phyloP scores from a whole-genome alignment of 2,113 vertebrate species.

The Sebastes fasciatus region DNA sequence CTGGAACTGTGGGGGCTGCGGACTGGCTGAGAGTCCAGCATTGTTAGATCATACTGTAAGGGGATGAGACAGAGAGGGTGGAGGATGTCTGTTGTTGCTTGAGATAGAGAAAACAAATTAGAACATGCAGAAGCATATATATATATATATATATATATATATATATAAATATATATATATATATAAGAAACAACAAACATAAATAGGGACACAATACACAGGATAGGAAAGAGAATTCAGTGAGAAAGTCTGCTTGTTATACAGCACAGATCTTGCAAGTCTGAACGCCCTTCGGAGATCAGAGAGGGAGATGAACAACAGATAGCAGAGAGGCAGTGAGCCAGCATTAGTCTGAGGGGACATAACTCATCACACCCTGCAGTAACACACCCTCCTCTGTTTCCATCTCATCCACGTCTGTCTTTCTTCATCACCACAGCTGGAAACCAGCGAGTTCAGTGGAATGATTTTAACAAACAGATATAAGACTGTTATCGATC shows the following conservation, averaged over 20 bases:
- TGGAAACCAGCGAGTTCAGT: constrained; percentile 31
- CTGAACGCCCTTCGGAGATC: neutral
- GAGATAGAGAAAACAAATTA: neutral
- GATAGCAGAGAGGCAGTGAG: constrained; percentile 16
- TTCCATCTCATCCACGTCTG: constrained; percentile 13
- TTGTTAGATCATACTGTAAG: constrained; percentile 44
- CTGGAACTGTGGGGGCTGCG: constrained; percentile 20
- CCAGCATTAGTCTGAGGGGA: constrained; percentile 16
- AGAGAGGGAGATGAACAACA: constrained; percentile 3
- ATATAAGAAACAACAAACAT: neutral
- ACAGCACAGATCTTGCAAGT: neutral
- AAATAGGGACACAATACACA: neutral
- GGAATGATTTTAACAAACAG: neutral
- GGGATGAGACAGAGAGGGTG: constrained; percentile 32
- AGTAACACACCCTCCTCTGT: constrained; percentile 17
- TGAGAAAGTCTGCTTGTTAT: neutral
- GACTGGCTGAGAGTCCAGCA: neutral
- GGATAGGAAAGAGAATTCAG: neutral
- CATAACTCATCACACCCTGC: constrained; percentile 9
- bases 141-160: neutral
- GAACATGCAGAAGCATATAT: neutral
- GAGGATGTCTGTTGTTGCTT: constrained; percentile 2
- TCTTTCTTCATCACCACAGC: constrained; percentile 20
- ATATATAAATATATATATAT: neutral
- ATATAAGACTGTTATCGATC: neutral